Base-by-base conservation (phyloP, 2,888 invertebrate species). In the Dasypogon diadema region DNA sequence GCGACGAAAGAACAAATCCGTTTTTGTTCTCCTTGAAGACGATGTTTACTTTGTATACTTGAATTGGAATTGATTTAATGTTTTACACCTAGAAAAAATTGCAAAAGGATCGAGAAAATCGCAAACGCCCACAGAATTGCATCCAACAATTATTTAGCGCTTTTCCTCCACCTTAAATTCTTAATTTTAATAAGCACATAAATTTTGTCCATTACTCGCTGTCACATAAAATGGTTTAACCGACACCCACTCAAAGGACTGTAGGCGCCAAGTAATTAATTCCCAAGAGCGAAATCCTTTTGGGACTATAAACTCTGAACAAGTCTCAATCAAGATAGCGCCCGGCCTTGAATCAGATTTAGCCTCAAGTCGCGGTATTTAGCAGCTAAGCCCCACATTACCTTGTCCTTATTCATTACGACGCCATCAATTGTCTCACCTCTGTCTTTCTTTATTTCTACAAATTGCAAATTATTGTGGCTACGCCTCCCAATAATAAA, bases 391-490 rank as follows among this genome's bases (percentile, higher is more conserved):
- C 65, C 46, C 22, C 30, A 21, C 12, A 56, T 56, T 56, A 56
- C 26, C 26, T 26, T 56, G 56, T 56, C 26, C 56, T 26, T 26
- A 54, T 70, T 70, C 70, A 70, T 70, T 70, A 70, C 51, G 70
- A 54, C 24, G 30, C 70, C 70, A 70, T 70, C 70, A 70, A 70
- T 70, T 54, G 70, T 70, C 54, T 26, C 70, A 70, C 70, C 54
- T 54, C 48, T 30, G 34, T 30, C 54, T 21, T 70, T 34, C 24
- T 70, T 54, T 54, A 70, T 51, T 54, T 34, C 70, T 34, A 70
- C 70, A 70, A 70, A 70, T 70, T 70, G 70, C 70, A 70, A 70
- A 70, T 70, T 70, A 70, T 30, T 70, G 70, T 24, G 70, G 54
- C 54, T 30, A 70, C 70, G 54, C 70, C 70, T 54, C 22, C 26